Evolutionary conservation across 64 coral and sea anemone genomes (phyloP).

Genomic region (Catalaphyllia jardinei): DNA sequence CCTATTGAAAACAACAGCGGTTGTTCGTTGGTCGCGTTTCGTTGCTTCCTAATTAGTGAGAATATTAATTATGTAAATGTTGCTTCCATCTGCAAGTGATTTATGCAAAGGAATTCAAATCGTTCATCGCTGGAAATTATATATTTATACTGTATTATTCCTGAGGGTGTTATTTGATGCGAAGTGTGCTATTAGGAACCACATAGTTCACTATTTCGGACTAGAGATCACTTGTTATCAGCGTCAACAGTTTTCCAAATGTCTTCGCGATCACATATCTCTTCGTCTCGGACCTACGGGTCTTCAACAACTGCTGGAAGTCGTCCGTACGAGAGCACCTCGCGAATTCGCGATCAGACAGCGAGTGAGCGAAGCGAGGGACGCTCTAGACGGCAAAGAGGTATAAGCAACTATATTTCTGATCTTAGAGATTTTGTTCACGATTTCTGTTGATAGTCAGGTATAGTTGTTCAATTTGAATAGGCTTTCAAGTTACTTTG

Average conservation of each 20-base stretch:
- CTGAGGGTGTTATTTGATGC: background rate
- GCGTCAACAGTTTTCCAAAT: background rate
- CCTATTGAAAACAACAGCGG: background rate
- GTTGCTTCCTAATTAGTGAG: conserved; percentile 14
- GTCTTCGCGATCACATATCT: conserved; percentile 23
- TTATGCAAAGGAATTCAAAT: conserved; percentile 18
- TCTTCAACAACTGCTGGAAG: background rate
- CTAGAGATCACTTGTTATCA: background rate
- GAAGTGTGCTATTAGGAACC: background rate
- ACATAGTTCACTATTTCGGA: background rate
- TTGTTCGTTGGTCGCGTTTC: background rate
- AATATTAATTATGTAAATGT: conserved; percentile 24
- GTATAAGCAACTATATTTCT: background rate
- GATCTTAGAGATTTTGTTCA: background rate
- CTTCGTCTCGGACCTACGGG: background rate
- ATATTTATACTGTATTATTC: background rate
- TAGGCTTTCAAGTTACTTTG: background rate
- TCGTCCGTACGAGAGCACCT: conserved; percentile 1
- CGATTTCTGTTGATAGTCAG: background rate
- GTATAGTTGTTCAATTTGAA: too few species aligned
- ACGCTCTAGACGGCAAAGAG: conserved; percentile 19
- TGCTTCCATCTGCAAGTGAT: background rate
- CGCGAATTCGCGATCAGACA: background rate
- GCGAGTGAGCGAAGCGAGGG: background rate
- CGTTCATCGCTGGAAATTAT: background rate